phyloP scores from a whole-genome alignment of 1,140 invertebrate genomes.

The Macrotrachela quadricornifera region DNA sequence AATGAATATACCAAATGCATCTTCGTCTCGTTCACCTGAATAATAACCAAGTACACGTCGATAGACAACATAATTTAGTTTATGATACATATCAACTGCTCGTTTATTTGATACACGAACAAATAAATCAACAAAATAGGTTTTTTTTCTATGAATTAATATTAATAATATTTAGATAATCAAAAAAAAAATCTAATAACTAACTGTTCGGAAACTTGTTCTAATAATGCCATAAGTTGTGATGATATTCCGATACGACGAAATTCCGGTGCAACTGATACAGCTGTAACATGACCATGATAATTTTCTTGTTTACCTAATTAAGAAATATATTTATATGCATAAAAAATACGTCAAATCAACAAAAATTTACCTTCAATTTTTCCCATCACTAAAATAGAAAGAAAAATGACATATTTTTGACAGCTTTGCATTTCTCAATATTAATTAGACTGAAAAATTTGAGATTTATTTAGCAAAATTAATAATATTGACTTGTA shows the following conservation, averaged over 20 bases:
- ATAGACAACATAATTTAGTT: slow-evolving; percentile 88
- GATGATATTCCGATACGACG: slow-evolving; percentile 69
- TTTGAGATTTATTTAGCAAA: slow-evolving; percentile 76
- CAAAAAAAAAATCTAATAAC: not conserved
- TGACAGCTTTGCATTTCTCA: slow-evolving; percentile 45
- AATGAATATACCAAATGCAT: slow-evolving; percentile 65
- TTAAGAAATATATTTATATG: too few species aligned
- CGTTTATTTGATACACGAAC: slow-evolving; percentile 88
- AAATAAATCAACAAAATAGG: slow-evolving; percentile 96
- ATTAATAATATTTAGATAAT: not conserved
- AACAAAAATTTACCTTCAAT: too few species aligned
- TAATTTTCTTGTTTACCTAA: slow-evolving; percentile 68
- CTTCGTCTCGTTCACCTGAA: slow-evolving; percentile 83
- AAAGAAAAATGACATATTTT: slow-evolving; percentile 1
- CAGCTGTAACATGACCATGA: slow-evolving; percentile 94
- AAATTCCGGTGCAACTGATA: slow-evolving; percentile 84
- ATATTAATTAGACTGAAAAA: slow-evolving; percentile 89
- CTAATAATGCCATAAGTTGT: slow-evolving; percentile 77
- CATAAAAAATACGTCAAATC: too few species aligned
- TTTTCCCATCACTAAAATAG: slow-evolving; percentile 83
- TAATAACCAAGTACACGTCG: slow-evolving; percentile 89
- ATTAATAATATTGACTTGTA: too few species aligned
- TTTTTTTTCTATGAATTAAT: slow-evolving; percentile 50
- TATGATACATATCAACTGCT: slow-evolving; percentile 90
- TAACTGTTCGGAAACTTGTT: slow-evolving; percentile 85